Evolutionary conservation across 2,888 invertebrate species (phyloP).

Genomic region (Lysandra bellargus): DNA sequence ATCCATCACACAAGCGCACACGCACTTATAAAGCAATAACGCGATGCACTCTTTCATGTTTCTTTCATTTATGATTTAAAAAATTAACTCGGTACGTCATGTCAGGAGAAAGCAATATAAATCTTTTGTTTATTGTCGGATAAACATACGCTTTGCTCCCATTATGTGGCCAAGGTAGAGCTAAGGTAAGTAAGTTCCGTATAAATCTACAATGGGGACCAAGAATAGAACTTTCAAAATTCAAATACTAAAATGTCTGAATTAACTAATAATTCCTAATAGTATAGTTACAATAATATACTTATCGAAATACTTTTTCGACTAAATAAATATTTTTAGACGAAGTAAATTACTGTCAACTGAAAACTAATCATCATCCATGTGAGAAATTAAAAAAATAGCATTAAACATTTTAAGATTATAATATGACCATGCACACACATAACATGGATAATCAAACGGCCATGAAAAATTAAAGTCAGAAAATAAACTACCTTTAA

Average conservation of each 20-base stretch:
- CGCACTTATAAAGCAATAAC: constrained; percentile 44
- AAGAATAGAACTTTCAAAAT: not conserved
- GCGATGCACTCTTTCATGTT: constrained; percentile 62
- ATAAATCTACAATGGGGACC: not conserved
- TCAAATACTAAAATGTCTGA: not conserved
- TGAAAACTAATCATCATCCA: no score
- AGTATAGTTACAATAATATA: no score
- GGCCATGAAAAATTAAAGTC: not conserved
- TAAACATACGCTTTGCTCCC: constrained; percentile 3
- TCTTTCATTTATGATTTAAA: constrained; percentile 60
- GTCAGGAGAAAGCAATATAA: constrained; percentile 62
- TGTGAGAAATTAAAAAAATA: no score
- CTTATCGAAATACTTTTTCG: no score
- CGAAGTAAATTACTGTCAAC: no score
- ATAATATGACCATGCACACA: no score
- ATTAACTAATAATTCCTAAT: not conserved
- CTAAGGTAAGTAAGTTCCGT: constrained; percentile 1
- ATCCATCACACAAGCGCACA: constrained; percentile 53
- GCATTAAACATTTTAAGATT: no score
- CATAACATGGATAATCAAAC: not conserved
- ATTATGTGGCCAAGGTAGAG: not conserved
- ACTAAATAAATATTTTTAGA: no score
- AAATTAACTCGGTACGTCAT: constrained; percentile 57
- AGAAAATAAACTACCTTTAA: not conserved
- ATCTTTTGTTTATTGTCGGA: constrained; percentile 58